phyloP scores from a whole-genome alignment of 1,140 invertebrate species.

The Caenorhabditis brenneri region DNA sequence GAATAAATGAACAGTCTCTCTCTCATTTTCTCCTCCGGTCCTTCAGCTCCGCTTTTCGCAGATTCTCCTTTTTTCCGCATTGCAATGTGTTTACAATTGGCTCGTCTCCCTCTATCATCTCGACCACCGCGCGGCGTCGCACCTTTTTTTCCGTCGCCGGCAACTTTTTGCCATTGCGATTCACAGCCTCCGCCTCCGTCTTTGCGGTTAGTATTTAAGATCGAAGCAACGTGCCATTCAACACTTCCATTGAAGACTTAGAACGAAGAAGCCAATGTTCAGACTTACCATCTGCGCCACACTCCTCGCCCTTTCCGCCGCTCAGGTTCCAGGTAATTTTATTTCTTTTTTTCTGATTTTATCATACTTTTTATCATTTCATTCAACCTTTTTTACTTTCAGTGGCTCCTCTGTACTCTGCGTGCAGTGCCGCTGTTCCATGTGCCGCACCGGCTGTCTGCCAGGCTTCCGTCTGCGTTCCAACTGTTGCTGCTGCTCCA shows the following conservation, averaged over 20 bases:
- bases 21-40: neutral
- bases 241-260: constrained; percentile 34
- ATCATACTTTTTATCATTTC: neutral
- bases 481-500: constrained; percentile 30
- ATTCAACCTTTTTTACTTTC: neutral
- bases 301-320: constrained; percentile 44
- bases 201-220: constrained; percentile 13
- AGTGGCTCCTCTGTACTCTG: constrained; percentile 57
- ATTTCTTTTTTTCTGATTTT: neutral
- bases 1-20: constrained; percentile 4
- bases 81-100: constrained; percentile 26
- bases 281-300: constrained; percentile 45
- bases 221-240: neutral
- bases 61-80: constrained; percentile 16
- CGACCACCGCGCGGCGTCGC: neutral
- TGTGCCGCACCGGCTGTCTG: constrained; percentile 57
- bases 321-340: constrained; percentile 41
- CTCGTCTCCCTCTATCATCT: neutral
- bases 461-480: constrained; percentile 54
- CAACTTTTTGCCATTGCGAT: constrained; percentile 37
- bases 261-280: constrained; percentile 42
- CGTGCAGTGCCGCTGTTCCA: constrained; percentile 54
- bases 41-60: constrained; percentile 17
- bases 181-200: constrained; percentile 18
- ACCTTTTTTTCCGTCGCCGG: constrained; percentile 15